Evolutionary conservation across 2,113 vertebrate species (phyloP).

Genomic region (Hydropotes inermis): DNA sequence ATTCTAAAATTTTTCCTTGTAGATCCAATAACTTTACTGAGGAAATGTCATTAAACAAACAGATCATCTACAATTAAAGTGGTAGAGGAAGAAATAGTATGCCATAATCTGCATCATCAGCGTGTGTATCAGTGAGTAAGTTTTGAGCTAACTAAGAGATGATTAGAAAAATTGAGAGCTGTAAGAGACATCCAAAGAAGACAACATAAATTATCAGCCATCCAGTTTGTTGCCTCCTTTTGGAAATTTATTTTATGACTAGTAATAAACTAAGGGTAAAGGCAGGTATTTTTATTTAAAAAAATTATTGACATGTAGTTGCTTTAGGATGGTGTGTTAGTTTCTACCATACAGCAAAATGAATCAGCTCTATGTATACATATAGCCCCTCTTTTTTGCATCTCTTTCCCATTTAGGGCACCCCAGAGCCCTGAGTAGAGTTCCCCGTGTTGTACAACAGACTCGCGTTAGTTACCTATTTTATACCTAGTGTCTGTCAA

Average conservation of each 20-base stretch:
- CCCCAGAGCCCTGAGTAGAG: not conserved
- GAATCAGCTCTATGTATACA: not conserved
- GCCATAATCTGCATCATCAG: not conserved
- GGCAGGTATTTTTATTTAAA: not conserved
- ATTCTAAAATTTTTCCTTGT: not conserved
- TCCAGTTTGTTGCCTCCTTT: not conserved
- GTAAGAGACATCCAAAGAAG: not conserved
- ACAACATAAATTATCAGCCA: not conserved
- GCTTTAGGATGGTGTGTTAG: not conserved
- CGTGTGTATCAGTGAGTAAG: not conserved
- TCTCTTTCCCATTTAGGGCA: not conserved
- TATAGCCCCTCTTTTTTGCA: not conserved
- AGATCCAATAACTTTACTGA: not conserved
- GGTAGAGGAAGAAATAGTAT: constrained; percentile 37
- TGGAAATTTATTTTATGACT: constrained; percentile 44
- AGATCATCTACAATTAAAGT: not conserved
- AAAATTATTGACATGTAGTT: not conserved
- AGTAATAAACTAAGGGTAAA: constrained; percentile 24
- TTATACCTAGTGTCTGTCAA: not conserved
- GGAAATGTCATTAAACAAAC: constrained; percentile 37
- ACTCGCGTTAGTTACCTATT: not conserved
- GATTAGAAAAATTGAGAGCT: not conserved
- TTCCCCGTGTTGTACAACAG: not conserved
- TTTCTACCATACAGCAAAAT: not conserved
- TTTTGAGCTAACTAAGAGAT: constrained; percentile 6